Base-by-base conservation (phyloP, 1,140 invertebrate species). In the Philopotamus ludificatus region DNA sequence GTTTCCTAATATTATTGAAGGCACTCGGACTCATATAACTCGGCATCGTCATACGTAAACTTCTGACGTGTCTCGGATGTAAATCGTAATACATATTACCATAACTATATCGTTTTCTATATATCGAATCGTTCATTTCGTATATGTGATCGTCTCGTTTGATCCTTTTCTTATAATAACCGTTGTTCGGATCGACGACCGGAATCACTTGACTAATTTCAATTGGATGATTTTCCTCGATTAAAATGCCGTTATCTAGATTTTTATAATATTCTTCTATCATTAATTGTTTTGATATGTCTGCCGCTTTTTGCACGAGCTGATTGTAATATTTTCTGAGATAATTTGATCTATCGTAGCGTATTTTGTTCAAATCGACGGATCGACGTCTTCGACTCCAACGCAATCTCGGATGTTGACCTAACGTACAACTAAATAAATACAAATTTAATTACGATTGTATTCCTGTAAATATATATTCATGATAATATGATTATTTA, bases 401-500 rank as follows among this genome's bases (percentile, higher is more conserved):
- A 26, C 91, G 78, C 39, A 93, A 82, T 10, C 90, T 81, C 0
- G 91, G 91, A 79, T 94, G 92, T 74, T 92, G 87, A n/a, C 89
- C 91, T 0, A 89, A 82, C 0, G 89, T 79, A 72, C 93, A 87
- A 67, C 88, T 87, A 69, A 23, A 78, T 71, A 50, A 60, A 62
- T 34, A 71, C 10, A 18, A 68, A 47, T 62, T 25, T 54, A 41
- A 57, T 23, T 22, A 70, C 71, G 47, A n/a, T 39, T n/a, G 59
- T 22, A n/a, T n/a, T n/a, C n/a, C n/a, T 23, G 16, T 47, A 53
- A 63, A 25, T 23, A 23, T 55, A 57, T 50, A 49, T 18, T n/a
- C n/a, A n/a, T n/a, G n/a, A 18, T n/a, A 9, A n/a, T 12, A 12
- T 49, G 15, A 49, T 45, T 18, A 45, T 12, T 39, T 45, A n/a